Conservation (phyloP, 2,797 vertebrate genomes). For the Siniperca scherzeri region DNA sequence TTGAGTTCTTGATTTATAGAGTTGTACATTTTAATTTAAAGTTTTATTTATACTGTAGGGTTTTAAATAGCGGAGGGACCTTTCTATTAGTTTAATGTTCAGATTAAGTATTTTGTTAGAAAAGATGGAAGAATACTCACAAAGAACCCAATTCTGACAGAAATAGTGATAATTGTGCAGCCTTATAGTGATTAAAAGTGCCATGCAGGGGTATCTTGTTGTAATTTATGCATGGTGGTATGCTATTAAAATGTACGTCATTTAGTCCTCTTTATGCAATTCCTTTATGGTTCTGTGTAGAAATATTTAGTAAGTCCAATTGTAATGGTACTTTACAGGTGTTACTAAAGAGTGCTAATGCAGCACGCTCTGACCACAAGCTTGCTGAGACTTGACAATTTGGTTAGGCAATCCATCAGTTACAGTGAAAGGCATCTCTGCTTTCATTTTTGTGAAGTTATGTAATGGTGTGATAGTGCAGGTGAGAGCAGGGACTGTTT, state of each 20-base stretch:
- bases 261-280: not conserved
- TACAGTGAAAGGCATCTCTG: not conserved
- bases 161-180: not conserved
- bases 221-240: not conserved
- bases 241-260: not conserved
- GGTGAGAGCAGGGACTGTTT: not conserved
- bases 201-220: not conserved
- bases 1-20: not conserved
- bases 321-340: constrained; percentile 29
- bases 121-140: not conserved
- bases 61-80: not conserved
- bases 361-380: constrained; percentile 43
- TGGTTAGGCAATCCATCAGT: constrained; percentile 31
- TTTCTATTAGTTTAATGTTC: not conserved
- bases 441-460: constrained; percentile 43
- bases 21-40: not conserved
- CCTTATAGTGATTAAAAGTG: not conserved
- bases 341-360: constrained; percentile 41
- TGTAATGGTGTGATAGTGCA: constrained; percentile 15
- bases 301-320: not conserved
- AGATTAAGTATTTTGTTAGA: too few species aligned
- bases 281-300: not conserved
- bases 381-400: constrained; percentile 53
- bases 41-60: not conserved
- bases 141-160: not conserved